Evolutionary conservation across 2,113 vertebrate species (phyloP).

Genomic region (Protobothrops mucrosquamatus): DNA sequence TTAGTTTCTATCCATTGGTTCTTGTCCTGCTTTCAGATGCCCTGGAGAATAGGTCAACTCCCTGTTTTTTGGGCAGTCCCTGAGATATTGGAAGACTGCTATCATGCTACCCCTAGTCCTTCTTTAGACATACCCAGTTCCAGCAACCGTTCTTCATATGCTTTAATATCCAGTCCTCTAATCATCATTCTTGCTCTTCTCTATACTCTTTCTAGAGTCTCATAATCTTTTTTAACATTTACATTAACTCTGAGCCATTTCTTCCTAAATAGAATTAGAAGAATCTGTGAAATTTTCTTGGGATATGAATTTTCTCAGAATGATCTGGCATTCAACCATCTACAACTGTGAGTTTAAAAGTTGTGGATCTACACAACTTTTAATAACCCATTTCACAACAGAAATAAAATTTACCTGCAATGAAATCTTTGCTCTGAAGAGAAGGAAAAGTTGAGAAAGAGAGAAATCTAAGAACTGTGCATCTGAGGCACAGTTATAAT

Average conservation of each 20-base stretch:
- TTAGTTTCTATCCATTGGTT: too few relatives aligned
- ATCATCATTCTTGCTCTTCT: neutral
- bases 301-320: slow-evolving; percentile 7
- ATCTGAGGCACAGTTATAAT: neutral
- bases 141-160: neutral
- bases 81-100: neutral
- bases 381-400: neutral
- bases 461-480: neutral
- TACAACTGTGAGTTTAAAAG: neutral
- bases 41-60: neutral
- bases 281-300: slow-evolving; percentile 13
- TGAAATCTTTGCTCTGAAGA: neutral
- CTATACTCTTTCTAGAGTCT: neutral
- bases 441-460: neutral
- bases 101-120: neutral
- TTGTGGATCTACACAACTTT: neutral
- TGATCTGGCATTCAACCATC: neutral
- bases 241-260: slow-evolving; percentile 20
- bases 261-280: slow-evolving; percentile 9
- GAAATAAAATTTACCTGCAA: neutral
- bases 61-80: neutral
- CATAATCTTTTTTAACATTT: neutral
- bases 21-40: too few relatives aligned
- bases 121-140: too few relatives aligned
- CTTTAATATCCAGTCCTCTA: neutral